Evolutionary conservation across 1,140 invertebrate species (phyloP).

Genomic region (Drosophila obscura): DNA sequence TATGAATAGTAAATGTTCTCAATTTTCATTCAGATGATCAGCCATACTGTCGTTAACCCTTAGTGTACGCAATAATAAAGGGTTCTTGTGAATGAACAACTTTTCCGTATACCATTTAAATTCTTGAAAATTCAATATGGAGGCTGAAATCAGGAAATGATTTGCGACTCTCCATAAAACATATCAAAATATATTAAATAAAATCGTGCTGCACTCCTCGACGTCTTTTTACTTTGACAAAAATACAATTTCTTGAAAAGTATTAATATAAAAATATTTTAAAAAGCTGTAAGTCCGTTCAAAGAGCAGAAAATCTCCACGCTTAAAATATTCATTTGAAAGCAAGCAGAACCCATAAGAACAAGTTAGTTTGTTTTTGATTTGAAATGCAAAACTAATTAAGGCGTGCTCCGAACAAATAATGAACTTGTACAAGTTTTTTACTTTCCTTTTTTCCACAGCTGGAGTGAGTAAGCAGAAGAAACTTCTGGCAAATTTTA

Average conservation of each 20-base stretch:
- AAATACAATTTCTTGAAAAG: constrained; percentile 9
- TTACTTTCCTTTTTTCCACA: constrained; percentile 7
- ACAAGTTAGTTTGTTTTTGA: constrained; percentile 54
- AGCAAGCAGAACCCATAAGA: not conserved
- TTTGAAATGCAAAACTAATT: constrained; percentile 62
- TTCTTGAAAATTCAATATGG: not conserved
- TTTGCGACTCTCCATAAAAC: too few relatives aligned
- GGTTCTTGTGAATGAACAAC: not conserved
- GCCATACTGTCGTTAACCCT: too few relatives aligned
- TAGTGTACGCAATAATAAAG: not conserved
- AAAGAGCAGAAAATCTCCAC: not conserved
- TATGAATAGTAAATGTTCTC: not conserved
- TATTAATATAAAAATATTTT: constrained; percentile 1
- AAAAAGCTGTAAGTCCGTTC: not conserved
- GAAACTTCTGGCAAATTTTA: constrained; percentile 59
- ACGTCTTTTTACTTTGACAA: not conserved
- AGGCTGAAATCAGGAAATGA: too few relatives aligned
- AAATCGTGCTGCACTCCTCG: too few relatives aligned
- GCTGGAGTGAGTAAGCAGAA: not conserved
- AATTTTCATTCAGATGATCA: not conserved
- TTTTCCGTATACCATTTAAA: not conserved
- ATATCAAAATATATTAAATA: too few relatives aligned
- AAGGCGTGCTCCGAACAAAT: constrained; percentile 47
- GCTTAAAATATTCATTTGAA: constrained; percentile 26
- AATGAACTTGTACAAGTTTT: constrained; percentile 63